These are phyloP conservation scores for Sander lucioperca DNA, from an alignment of 2,113 vertebrate genomes.

Conservation along the genomic window DNA sequence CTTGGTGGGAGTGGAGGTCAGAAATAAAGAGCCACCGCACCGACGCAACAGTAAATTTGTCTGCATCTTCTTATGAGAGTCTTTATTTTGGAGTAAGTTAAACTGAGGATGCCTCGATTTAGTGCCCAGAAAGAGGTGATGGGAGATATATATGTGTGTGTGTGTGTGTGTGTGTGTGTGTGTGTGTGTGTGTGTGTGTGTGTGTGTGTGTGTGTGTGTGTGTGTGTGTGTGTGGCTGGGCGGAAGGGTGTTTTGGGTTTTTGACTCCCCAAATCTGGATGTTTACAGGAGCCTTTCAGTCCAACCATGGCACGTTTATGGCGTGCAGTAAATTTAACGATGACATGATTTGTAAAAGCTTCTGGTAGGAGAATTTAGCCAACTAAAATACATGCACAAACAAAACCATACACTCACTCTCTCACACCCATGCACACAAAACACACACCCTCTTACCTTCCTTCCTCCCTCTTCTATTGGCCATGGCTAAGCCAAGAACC, in stretches of 20 bases:
- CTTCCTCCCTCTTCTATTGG: conserved; percentile 65
- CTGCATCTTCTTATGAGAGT: conserved; percentile 36
- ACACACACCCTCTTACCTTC: conserved; percentile 42
- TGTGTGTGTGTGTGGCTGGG: background rate
- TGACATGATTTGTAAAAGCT: conserved; percentile 15
- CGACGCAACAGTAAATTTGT: conserved; percentile 34
- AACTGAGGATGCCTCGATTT: conserved; percentile 53
- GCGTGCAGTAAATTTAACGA: conserved; percentile 52
- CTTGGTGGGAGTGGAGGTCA: conserved; percentile 17
- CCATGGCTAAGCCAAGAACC: conserved; percentile 60
- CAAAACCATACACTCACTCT: conserved; percentile 43
- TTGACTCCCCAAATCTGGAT: conserved; percentile 37
- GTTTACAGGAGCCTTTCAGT: conserved; percentile 52
- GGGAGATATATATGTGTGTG: conserved; percentile 32
- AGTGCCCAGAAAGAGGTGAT: conserved; percentile 19
- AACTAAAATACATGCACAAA: conserved; percentile 41
- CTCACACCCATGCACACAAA: conserved; percentile 14
- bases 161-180: conserved; percentile 19
- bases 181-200: conserved; percentile 17
- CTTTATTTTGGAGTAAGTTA: conserved; percentile 58
- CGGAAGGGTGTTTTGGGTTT: conserved; percentile 28
- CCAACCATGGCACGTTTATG: conserved; percentile 34
- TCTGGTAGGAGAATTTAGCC: conserved; percentile 30
- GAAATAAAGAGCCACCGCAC: conserved; percentile 3
- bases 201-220: conserved; percentile 14